Conservation (phyloP, 2,888 invertebrate genomes). For the Campoplex nolae region DNA sequence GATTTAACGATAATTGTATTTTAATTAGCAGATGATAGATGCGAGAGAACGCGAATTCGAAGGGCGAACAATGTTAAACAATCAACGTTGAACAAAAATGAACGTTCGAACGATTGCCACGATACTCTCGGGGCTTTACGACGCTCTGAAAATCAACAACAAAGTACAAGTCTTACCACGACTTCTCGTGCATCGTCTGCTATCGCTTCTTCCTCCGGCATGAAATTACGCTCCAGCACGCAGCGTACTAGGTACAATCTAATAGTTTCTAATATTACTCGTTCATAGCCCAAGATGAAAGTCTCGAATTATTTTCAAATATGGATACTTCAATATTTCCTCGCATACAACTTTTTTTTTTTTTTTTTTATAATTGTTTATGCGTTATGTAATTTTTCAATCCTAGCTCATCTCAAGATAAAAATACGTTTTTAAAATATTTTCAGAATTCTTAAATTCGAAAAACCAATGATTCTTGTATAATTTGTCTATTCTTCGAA, state of each 20-base stretch:
- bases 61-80: conserved; percentile 72
- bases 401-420: not conserved
- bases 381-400: not conserved
- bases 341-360: not conserved
- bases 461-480: not conserved
- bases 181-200: conserved; percentile 68
- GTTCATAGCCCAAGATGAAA: not conserved
- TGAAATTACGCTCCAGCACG: conserved; percentile 69
- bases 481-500: not conserved
- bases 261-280: conserved; percentile 30
- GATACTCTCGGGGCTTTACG: conserved; percentile 59
- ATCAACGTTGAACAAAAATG: conserved; percentile 65
- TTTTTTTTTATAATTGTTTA: not conserved
- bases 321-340: not conserved
- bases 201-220: conserved; percentile 69
- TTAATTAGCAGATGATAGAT: conserved; percentile 78
- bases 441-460: not conserved
- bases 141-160: conserved; percentile 68
- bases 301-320: not conserved
- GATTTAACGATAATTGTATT: not conserved
- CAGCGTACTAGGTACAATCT: conserved; percentile 67
- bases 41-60: conserved; percentile 68
- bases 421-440: not conserved
- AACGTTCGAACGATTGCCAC: conserved; percentile 59
- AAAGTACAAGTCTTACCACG: conserved; percentile 71